Evolutionary conservation across 2,113 vertebrate genomes (phyloP), one percentile per base, ranked within the genome.

Genomic region (Vulpes vulpes): DNA sequence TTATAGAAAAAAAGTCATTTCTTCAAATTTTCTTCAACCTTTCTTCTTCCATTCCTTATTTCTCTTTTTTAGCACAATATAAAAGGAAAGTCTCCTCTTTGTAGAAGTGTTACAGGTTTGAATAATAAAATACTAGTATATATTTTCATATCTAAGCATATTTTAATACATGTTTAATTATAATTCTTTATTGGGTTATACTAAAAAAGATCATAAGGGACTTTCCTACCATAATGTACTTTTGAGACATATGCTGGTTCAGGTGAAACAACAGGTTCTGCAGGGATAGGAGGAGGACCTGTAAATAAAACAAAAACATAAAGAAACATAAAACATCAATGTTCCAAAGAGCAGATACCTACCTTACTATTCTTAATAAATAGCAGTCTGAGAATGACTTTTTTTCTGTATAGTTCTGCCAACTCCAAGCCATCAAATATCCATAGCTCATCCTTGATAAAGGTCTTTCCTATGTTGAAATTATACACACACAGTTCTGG

Each of bases 161-260:
- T 83, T 95, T 96, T 84, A 80, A 93, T 82, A 55, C 71, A 71
- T 59, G n/a, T 51, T 85, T n/a, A n/a, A 38, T 64, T 74, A 38
- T 55, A 53, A 82, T 79, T 88, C 87, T 67, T 97, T 92, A 92
- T 19, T 65, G 38, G 15, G 32, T 73, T 87, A 87, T 87, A 87
- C 81, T 97, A 57, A 95, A 73, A 27, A 94, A 38, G 11, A 96
- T 55, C n/a, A 69, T 53, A 43, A 96, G 96, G 12, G 8, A 62
- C 8, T 96, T 97, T 81, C 98, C 98, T 99, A 99, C 99, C 99
- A 71, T 97, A 98, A 84, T 90, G 85, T 60, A 97, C 88, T 98
- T 98, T 99, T 80, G 98, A 98, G 96, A 97, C 30, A 49, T 74
- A 92, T 9, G 30, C 12, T 35, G 94, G 81, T 64, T 95, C 98